Base-by-base conservation (phyloP, 2,113 vertebrate species). In the Prunella himalayana region DNA sequence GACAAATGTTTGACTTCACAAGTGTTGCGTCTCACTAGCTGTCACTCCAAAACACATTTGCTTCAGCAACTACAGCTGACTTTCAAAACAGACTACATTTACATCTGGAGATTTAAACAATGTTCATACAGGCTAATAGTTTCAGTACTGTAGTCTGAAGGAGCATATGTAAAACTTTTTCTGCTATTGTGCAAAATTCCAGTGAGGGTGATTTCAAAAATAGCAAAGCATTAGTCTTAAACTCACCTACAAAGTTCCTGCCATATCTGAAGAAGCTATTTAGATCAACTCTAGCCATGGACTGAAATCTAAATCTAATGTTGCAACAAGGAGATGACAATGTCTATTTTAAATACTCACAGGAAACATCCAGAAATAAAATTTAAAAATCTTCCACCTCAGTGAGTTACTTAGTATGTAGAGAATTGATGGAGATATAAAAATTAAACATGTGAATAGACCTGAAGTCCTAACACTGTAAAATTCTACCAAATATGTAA, bases 1-100 rank as follows among this genome's bases (percentile, higher is more conserved):
- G 82, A 96, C 79, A 95, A 95, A 93, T 93, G 65, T 64, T 94
- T 87, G 88, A 90, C 70, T 94, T 85, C 82, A 37, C 54, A 92
- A 93, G 86, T 85, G 79, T 59, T 82, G 42, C 0, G 0, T 93
- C 90, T 94, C 54, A 4, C 54, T 82, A 68, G 42, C 57, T 90
- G 66, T 84, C 70, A 94, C 59, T 84, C 78, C 64, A 69, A 84
- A 88, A 54, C 47, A 63, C 37, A 51, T 82, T 86, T 89, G 60
- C 61, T 95, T 87, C 89, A 88, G 61, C 76, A 82, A 13, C 64
- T 45, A 66, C 65, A 88, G 81, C 15, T 65, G 80, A 68, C 49
- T 94, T 96, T 75, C 53, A 91, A 59, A 94, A 82, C 2, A 91
- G 31, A 21, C 54, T 64, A 16, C 8, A 70, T 77, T 91, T 82